Evolutionary conservation across 2,113 vertebrate species (phyloP), one percentile per base, ranked within the genome.

Genomic region (Anhinga anhinga): DNA sequence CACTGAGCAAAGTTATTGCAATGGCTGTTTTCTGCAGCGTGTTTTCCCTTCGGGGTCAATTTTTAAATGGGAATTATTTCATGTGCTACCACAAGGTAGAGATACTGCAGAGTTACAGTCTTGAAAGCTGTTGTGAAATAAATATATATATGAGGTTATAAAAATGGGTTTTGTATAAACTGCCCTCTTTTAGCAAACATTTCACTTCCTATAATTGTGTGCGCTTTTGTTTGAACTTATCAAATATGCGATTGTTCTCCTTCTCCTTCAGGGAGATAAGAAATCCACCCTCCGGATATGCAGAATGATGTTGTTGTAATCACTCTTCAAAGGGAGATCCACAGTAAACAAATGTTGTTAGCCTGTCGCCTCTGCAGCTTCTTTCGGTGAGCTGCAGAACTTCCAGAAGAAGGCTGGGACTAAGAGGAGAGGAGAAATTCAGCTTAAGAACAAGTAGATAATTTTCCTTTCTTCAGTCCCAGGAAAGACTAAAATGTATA

Each of bases 161-260:
- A 97, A 98, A 97, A 88, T 77, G 93, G 81, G 59, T 42, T 97
- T 96, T 97, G 92, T 93, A 91, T 96, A 97, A 97, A 94, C 94
- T 94, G 94, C 95, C 59, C 53, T 87, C 90, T 94, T 42, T 34
- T 5, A 90, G 94, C 96, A 97, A 97, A 97, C 97, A 95, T 61
- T 92, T 81, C 3, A 26, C 95, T 97, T 97, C 97, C 97, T 94
- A 91, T 93, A 96, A 97, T 97, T 97, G 97, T 97, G 92, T 53
- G 88, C 13, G 34, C 58, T 93, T 96, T 94, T 96, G 94, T 97
- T 97, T 98, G 96, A 97, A 97, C 93, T 95, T 91, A 89, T 93
- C 88, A 95, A 95, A 94, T 90, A 96, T 94, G 94, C 80, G 90
- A 97, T 95, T 94, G 96, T 96, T 97, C 93, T 95, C 84, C 71